Base-by-base conservation (phyloP, 2,797 vertebrate species). In the Aphelocoma californica region DNA sequence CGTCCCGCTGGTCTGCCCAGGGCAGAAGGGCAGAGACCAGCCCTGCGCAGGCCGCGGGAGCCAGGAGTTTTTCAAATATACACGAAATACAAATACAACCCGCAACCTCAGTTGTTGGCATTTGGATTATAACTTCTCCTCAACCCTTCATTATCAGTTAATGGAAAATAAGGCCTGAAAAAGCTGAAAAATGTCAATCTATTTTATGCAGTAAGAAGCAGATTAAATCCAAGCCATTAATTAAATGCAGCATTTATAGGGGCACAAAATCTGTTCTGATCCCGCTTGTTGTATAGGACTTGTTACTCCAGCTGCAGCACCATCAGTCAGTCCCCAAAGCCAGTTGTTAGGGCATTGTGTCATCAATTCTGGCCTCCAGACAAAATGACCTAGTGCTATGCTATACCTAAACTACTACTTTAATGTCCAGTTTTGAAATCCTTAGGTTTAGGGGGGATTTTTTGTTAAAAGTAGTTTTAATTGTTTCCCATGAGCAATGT, bases 31-130 rank as follows among this genome's bases (percentile, higher is more conserved):
- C 71, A 40, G 20, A 8, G 51, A 6, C 1, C 42, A 4, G 53
- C 4, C 38, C 61, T 2, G 81, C 44, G 4, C 6, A 3, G 32
- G 7, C 25, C 2, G 14, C 34, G 6, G 34, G 34, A 14, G 15
- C 16, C 6, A 12, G 61, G 44, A 0, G 21, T 3, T 31, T 17
- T 23, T 25, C 38, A 29, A n/a, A 15, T 6, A 7, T 1, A 25
- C 26, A 1, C 4, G 25, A 54, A 44, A 36, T 3, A 9, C 17
- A 13, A 42, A 9, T 61, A 8, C 4, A 18, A 3, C 3, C 51
- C 2, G 9, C 32, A 14, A 18, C 25, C 28, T 32, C 38, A 2
- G 1, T 3, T 23, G 69, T 1, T 32, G 58, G 58, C 48, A 2
- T 45, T 40, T 24, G 5, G 44, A 34, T 54, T 21, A 20, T 4